Conservation (phyloP, 2,888 invertebrate genomes). For the Drosophila ezoana region DNA sequence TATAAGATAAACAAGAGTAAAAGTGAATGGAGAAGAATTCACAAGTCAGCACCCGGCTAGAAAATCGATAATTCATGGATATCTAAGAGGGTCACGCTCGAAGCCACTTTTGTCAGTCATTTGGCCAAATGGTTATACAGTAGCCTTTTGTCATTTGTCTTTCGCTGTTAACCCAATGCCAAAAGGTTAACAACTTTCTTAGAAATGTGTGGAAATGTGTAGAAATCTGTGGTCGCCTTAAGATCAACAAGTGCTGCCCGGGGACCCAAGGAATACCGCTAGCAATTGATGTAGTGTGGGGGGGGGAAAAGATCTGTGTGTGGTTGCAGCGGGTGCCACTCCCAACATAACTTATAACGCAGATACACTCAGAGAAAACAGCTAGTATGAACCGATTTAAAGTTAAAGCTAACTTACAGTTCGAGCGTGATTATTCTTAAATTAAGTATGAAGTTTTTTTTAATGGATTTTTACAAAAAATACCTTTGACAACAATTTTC, state of each 20-base stretch:
- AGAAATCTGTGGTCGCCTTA: constrained; percentile 57
- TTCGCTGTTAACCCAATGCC: constrained; percentile 44
- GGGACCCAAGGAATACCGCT: constrained; percentile 57
- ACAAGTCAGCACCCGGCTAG: constrained; percentile 42
- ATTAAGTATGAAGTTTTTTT: too few relatives aligned
- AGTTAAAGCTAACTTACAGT: too few relatives aligned
- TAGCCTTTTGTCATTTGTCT: constrained; percentile 79
- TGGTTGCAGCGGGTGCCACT: background rate
- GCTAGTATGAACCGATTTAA: background rate
- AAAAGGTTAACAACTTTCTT: constrained; percentile 77
- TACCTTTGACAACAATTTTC: too few relatives aligned
- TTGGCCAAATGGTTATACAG: constrained; percentile 52
- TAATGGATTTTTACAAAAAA: too few relatives aligned
- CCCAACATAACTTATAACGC: constrained; percentile 13
- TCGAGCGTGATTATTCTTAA: too few relatives aligned
- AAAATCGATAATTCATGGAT: constrained; percentile 59
- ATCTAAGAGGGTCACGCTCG: constrained; percentile 57
- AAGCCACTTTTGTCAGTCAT: constrained; percentile 34
- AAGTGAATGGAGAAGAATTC: constrained; percentile 67
- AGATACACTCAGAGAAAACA: constrained; percentile 7
- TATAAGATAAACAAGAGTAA: constrained; percentile 61
- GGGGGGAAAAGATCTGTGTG: background rate
- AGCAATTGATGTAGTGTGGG: constrained; percentile 20
- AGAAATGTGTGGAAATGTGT: constrained; percentile 35
- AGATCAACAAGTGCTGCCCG: constrained; percentile 43